Evolutionary conservation across 2,888 invertebrate species (phyloP).

Genomic region (Nomada lathburiana): DNA sequence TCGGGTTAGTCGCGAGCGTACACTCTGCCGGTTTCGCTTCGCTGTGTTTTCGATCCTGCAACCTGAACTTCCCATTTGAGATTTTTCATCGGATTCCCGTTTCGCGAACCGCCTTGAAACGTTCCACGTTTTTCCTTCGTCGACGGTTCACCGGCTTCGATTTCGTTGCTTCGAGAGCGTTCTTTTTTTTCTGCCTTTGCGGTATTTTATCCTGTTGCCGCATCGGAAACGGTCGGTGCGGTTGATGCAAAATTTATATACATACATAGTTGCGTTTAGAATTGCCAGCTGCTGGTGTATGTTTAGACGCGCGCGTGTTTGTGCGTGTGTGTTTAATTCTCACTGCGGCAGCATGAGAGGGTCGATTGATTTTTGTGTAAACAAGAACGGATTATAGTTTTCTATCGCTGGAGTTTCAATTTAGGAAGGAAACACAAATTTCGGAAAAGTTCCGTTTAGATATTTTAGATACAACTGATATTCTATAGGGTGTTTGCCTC

Average conservation of each 20-base stretch:
- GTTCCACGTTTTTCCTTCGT: not conserved
- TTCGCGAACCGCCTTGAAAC: conserved; percentile 14
- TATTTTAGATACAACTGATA: conserved; percentile 13
- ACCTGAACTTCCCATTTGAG: conserved; percentile 45
- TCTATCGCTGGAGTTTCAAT: not conserved
- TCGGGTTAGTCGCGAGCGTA: conserved; percentile 9
- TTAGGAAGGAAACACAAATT: not conserved
- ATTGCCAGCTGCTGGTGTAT: too few species aligned
- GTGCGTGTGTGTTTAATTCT: too few species aligned
- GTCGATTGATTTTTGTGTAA: not conserved
- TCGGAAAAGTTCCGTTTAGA: conserved; percentile 6
- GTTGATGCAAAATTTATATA: too few species aligned
- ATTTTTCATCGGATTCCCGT: conserved; percentile 32
- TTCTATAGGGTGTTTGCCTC: conserved; percentile 3
- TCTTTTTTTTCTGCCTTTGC: not conserved
- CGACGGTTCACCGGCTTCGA: conserved; percentile 9
- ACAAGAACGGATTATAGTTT: not conserved
- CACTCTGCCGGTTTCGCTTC: conserved; percentile 20
- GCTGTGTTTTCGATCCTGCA: conserved; percentile 37
- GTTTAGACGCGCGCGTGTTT: too few species aligned
- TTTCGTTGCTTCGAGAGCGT: not conserved
- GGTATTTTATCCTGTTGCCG: too few species aligned
- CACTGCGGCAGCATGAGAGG: too few species aligned
- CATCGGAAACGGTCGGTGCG: too few species aligned
- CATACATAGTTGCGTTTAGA: too few species aligned